Base-by-base conservation (phyloP, 2,888 invertebrate genomes). In the Euzetes globulus region DNA sequence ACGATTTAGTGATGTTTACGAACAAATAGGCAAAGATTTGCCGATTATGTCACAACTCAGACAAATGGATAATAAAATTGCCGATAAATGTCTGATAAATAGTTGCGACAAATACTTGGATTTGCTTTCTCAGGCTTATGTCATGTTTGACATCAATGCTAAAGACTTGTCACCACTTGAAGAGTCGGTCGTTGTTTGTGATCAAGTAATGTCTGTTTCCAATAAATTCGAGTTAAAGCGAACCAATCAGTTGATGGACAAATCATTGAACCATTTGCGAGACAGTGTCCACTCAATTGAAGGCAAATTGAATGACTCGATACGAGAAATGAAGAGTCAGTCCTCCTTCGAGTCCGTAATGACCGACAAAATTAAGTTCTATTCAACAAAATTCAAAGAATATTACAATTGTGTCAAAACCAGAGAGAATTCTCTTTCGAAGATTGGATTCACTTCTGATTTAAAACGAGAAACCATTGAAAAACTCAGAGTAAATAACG, bases 51-150 rank as follows among this genome's bases (percentile, higher is more conserved):
- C 3, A 11, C 1, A 19, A 37, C 45, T 70, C 7, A 70, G 1
- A 47, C 22, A 68, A 68, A 45, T 9, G 6, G 68, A 68, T 22
- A 63, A 1, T 17, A 63, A 63, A 63, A 13, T 7, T n/a, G 17
- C 15, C 4, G 68, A 68, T 13, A 37, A 45, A 4, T 68, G 45
- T n/a, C 9, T 45, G 13, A 11, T n/a, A 45, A 45, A 22, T 15
- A 22, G 41, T 68, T 68, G 22, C 22, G 11, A 68, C 22, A 17
- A 19, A 68, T 68, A 68, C 41, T 45, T 68, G 19, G 68, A 68
- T 45, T 45, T 68, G n/a, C 37, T 68, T 41, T 68, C 68, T 13
- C 9, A 68, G 19, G 68, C 45, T 15, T 68, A 45, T 41, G 22
- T 45, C 15, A 2, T 68, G 15, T 45, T 68, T 22, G 68, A 45